Percentiles rank a stretch among this genome's conserved stretches.
Conservation (phyloP, 2,888 invertebrate genomes). For the Lochmaea crataegi region DNA sequence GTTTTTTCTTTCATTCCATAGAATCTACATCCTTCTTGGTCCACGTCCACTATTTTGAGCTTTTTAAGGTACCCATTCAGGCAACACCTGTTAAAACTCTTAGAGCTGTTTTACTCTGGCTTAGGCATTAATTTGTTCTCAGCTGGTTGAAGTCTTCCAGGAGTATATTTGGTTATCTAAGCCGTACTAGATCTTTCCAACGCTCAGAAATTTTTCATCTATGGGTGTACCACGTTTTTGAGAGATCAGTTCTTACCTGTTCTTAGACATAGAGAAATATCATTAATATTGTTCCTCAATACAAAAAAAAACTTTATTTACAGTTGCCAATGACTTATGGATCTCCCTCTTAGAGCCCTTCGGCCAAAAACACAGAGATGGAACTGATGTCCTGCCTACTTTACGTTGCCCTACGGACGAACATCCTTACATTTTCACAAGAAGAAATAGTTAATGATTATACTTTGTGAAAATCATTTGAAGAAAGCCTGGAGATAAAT, state of each 20-base stretch:
- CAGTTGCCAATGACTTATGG: conserved; percentile 71
- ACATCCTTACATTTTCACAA: conserved; percentile 65
- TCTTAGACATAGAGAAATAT: not conserved
- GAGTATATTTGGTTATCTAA: too few relatives aligned
- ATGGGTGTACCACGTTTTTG: not conserved
- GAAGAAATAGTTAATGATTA: conserved; percentile 52
- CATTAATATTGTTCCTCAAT: not conserved
- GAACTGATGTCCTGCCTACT: conserved; percentile 53
- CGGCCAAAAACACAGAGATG: conserved; percentile 63
- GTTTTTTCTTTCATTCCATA: too few relatives aligned
- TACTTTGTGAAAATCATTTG: not conserved
- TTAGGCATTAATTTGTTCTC: too few relatives aligned
- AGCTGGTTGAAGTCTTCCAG: too few relatives aligned
- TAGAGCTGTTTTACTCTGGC: too few relatives aligned
- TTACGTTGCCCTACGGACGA: conserved; percentile 67
- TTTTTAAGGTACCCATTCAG: too few relatives aligned
- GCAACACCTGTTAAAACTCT: too few relatives aligned
- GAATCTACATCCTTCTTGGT: too few relatives aligned
- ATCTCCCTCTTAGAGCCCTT: conserved; percentile 71
- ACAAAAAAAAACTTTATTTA: conserved; percentile 44
- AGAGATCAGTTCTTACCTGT: not conserved
- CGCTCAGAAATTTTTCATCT: too few relatives aligned
- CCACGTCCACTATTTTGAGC: too few relatives aligned
- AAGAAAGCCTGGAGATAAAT: not conserved
- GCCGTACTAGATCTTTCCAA: too few relatives aligned